Evolutionary conservation across 2,888 invertebrate species (phyloP).

Genomic region (Eristalinus sepulchralis): DNA sequence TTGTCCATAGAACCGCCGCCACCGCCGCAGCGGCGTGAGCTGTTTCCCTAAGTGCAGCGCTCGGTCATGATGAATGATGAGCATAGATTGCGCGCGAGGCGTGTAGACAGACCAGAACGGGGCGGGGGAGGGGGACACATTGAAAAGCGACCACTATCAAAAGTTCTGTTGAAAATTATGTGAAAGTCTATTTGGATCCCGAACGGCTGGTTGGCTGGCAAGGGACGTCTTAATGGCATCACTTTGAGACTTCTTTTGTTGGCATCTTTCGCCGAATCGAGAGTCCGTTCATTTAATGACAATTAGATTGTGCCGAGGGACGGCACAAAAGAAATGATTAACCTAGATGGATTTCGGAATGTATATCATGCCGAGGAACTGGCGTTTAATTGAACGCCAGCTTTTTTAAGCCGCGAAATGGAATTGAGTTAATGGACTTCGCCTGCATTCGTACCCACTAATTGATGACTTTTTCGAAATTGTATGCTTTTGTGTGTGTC

Average conservation of each 20-base stretch:
- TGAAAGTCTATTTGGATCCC: constrained; percentile 20
- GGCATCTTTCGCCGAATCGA: constrained; percentile 28
- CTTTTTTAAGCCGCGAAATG: constrained; percentile 43
- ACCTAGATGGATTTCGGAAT: constrained; percentile 62
- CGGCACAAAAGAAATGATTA: constrained; percentile 61
- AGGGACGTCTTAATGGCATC: constrained; percentile 4
- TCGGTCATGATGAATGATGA: constrained; percentile 60
- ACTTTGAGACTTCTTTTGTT: constrained; percentile 45
- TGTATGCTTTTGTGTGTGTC: constrained; percentile 12
- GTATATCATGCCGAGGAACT: constrained; percentile 63
- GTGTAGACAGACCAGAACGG: background rate
- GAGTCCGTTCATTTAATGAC: constrained; percentile 58
- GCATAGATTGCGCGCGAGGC: background rate
- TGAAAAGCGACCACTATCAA: constrained; percentile 18
- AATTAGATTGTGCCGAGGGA: constrained; percentile 47
- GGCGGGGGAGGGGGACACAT: background rate
- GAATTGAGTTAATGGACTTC: constrained; percentile 35
- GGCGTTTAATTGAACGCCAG: constrained; percentile 62
- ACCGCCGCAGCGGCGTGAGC: constrained; percentile 31
- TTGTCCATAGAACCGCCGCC: constrained; percentile 37
- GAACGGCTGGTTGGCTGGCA: background rate
- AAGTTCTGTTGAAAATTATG: constrained; percentile 19
- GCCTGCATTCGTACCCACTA: constrained; percentile 25
- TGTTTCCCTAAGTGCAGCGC: constrained; percentile 49
- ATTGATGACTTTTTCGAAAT: constrained; percentile 39